Base-by-base conservation (phyloP, 1,140 invertebrate species). In the Camponotus floridanus region DNA sequence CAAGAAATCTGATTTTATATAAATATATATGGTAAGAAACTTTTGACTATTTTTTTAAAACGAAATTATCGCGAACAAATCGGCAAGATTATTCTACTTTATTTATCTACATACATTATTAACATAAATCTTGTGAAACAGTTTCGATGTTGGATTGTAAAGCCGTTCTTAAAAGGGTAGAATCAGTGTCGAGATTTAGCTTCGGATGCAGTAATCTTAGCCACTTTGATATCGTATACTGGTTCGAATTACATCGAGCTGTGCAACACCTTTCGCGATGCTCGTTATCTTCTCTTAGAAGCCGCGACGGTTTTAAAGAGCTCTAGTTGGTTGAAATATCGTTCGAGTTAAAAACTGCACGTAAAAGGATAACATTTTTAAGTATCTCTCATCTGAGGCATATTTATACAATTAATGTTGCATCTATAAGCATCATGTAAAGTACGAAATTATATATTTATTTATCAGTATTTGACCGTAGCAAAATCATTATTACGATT, bases 291-390 rank as follows among this genome's bases (percentile, higher is more conserved):
- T 55, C 39, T 21, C 68, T 31, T 48, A 74, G 79, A 73, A 81
- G 55, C 42, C 18, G 26, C n/a, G 36, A 73, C 36, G 68, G 13
- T 18, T 48, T 51, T 74, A 21, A 26, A 26, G 55, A 39, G 67
- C 79, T 71, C 79, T 71, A 39, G 73, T 85, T 74, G 83, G 33
- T 51, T 65, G 74, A 79, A 76, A 79, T 85, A 85, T 79, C 59
- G 73, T 51, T 5, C 73, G 15, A 76, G n/a, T 79, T 73, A 45
- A 62, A 62, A 26, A 42, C 64, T 11, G 42, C 76, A 57, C 42
- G 18, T 9, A 55, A 48, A 21, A n/a, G 65, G n/a, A 68, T 68
- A n/a, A 68, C 15, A 26, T 18, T 42, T 33, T 45, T 8, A 45
- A 57, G 26, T 70, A 68, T 68, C 13, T 55, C 33, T 57, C 59